phyloP scores from a whole-genome alignment of 2,113 vertebrate genomes.

The Saguinus imperator region DNA sequence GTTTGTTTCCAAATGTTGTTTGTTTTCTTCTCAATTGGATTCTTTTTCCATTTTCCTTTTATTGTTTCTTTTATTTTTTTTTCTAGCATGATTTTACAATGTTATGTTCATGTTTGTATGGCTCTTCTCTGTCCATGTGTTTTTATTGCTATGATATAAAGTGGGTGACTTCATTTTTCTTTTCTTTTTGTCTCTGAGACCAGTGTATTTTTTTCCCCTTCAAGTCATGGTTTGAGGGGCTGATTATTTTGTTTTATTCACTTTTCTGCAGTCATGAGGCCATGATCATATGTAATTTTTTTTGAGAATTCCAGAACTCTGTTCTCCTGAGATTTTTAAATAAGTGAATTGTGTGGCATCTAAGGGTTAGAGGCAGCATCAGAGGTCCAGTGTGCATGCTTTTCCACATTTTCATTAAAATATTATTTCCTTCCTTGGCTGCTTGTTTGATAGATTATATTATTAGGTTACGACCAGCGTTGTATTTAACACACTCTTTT shows the following conservation, averaged over 20 bases:
- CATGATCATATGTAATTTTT: not conserved
- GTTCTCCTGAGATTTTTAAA: not conserved
- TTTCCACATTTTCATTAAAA: not conserved
- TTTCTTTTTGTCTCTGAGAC: not conserved
- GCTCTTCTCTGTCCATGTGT: not conserved
- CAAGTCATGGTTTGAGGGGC: not conserved
- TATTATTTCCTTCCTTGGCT: not conserved
- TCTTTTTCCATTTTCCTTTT: not conserved
- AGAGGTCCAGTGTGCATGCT: not conserved
- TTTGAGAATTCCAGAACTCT: not conserved
- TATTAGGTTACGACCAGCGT: not conserved
- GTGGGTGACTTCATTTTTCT: not conserved
- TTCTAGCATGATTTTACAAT: not conserved
- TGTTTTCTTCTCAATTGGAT: not conserved
- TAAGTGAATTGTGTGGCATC: not conserved
- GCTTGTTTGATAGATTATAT: not conserved
- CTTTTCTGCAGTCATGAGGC: not conserved
- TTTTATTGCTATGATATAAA: not conserved
- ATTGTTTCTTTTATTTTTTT: not conserved
- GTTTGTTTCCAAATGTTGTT: slow-evolving; percentile 24
- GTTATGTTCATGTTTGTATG: not conserved
- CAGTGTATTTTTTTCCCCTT: not conserved
- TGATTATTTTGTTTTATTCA: not conserved
- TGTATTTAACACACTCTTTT: not conserved
- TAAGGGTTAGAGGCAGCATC: not conserved